phyloP scores from a whole-genome alignment of 2,888 invertebrate genomes.

The Pimpla rufipes region DNA sequence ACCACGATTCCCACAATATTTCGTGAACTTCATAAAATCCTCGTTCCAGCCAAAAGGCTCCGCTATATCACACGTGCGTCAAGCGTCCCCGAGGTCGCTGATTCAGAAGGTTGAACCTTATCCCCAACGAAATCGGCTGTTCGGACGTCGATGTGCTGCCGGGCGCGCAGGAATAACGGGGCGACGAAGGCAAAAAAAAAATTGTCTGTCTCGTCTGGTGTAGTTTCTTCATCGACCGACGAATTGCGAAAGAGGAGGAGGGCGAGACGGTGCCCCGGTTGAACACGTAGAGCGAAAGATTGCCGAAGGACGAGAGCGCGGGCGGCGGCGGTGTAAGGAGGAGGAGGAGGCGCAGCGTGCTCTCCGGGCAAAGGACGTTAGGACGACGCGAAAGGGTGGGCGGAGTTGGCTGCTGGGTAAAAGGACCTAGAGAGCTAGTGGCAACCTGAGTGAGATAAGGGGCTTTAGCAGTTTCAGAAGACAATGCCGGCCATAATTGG shows the following conservation, averaged over 20 bases:
- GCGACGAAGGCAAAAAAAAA: neutral
- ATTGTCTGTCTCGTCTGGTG: conserved; percentile 11
- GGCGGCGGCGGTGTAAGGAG: conserved; percentile 25
- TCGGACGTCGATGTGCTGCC: neutral
- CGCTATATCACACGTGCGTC: neutral
- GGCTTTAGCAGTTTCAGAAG: conserved; percentile 79
- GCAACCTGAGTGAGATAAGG: conserved; percentile 78
- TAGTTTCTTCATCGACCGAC: conserved; percentile 17
- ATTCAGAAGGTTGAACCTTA: conserved; percentile 13
- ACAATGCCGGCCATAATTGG: conserved; percentile 81
- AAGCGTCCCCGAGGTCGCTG: conserved; percentile 18
- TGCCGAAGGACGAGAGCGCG: conserved; percentile 49
- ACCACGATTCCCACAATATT: conserved; percentile 2
- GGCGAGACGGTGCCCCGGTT: conserved; percentile 1
- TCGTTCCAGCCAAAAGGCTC: conserved; percentile 21
- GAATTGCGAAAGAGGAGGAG: conserved; percentile 23
- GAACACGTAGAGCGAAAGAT: conserved; percentile 64
- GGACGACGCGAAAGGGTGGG: conserved; percentile 64
- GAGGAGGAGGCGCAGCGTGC: conserved; percentile 29
- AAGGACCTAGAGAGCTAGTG: conserved; percentile 65
- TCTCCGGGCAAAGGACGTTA: conserved; percentile 60
- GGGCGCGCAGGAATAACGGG: neutral
- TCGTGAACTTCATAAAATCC: conserved; percentile 1
- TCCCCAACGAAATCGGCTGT: neutral
- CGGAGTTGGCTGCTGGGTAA: conserved; percentile 70